Base-by-base conservation (phyloP, 2,888 invertebrate species). In the Patella ulyssiponensis region DNA sequence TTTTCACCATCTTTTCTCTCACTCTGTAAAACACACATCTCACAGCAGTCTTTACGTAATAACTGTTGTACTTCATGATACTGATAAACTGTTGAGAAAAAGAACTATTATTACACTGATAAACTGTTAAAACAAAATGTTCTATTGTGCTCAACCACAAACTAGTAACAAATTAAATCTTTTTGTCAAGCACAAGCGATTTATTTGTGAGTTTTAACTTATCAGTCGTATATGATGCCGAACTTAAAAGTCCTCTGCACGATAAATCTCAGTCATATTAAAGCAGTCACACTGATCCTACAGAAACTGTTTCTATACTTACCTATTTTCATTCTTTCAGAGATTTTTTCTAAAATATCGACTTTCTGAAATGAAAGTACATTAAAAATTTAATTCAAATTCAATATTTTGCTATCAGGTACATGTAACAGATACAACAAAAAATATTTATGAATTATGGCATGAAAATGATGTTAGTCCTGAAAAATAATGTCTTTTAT, bases 21-120 rank as follows among this genome's bases (percentile, higher is more conserved):
- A 80, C 86, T 86, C 77, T 90, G 89, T 51, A 89, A 79, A 1
- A 90, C 81, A 77, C 87, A 87, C 84, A 88, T 86, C 77, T 90
- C 90, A 81, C 86, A 88, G 33, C 84, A 82, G 56, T 87, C 88
- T 69, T 88, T 88, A 77, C 85, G 86, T 77, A 90, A 87, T 78
- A 89, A 79, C 81, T 88, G 88, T 33, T 85, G 83, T 53, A 89
- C 85, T 79, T 90, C 90, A 79, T 90, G 89, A 82, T 88, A 88
- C 74, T 87, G 85, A 78, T 90, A 88, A 12, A 90, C 89, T 90
- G 84, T 14, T 44, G 44, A 44, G 0, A 44, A 44, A 44, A 85
- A 84, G 12, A 76, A 53, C 69, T 5, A 58, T 12, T 15, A 64
- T 23, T 20, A 73, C 3, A 52, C 23, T 12, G 0, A 64, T 64